A percentile compares a stretch with the other conserved stretches of the same genome.
phyloP scores from a whole-genome alignment of 1,140 invertebrate genomes.

The Eupristina koningsbergeri region DNA sequence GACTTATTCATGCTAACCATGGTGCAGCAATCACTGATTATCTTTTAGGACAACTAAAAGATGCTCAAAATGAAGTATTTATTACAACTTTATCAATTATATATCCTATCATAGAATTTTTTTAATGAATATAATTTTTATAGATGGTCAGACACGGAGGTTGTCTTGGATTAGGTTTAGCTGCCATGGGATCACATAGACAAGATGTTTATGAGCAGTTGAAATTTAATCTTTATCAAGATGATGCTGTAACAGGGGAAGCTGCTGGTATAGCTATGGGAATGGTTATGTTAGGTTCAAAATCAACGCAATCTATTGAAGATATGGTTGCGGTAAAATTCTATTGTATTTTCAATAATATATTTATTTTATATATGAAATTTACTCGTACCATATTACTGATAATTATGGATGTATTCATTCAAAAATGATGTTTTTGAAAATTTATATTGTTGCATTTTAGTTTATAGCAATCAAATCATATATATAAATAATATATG shows the following conservation, averaged over 20 bases:
- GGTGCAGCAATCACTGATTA: slow-evolving; percentile 98
- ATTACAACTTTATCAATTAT: background rate
- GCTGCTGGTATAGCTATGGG: slow-evolving; percentile 99
- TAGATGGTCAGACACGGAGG: slow-evolving; percentile 96
- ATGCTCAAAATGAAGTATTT: slow-evolving; percentile 89
- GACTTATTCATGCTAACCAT: slow-evolving; percentile 99
- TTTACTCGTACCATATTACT: too few relatives aligned
- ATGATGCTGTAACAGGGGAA: slow-evolving; percentile 98
- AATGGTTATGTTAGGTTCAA: slow-evolving; percentile 97
- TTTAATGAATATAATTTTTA: slow-evolving; percentile 23
- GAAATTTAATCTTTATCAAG: slow-evolving; percentile 97
- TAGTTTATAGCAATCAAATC: too few relatives aligned
- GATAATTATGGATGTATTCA: too few relatives aligned
- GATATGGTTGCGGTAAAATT: slow-evolving; percentile 90
- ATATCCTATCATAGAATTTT: background rate
- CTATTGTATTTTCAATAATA: too few relatives aligned
- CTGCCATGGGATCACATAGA: slow-evolving; percentile 96
- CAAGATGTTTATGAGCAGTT: slow-evolving; percentile 96
- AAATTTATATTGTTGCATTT: too few relatives aligned
- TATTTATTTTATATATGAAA: too few relatives aligned
- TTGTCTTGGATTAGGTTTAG: slow-evolving; percentile 95
- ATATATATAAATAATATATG: too few relatives aligned
- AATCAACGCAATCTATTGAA: slow-evolving; percentile 89
- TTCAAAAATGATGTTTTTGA: too few relatives aligned
- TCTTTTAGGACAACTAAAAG: slow-evolving; percentile 93